A percentile compares a stretch with the other conserved stretches of the same genome.
Conservation (phyloP, 2,113 vertebrate species). For the Semnornis frantzii region DNA sequence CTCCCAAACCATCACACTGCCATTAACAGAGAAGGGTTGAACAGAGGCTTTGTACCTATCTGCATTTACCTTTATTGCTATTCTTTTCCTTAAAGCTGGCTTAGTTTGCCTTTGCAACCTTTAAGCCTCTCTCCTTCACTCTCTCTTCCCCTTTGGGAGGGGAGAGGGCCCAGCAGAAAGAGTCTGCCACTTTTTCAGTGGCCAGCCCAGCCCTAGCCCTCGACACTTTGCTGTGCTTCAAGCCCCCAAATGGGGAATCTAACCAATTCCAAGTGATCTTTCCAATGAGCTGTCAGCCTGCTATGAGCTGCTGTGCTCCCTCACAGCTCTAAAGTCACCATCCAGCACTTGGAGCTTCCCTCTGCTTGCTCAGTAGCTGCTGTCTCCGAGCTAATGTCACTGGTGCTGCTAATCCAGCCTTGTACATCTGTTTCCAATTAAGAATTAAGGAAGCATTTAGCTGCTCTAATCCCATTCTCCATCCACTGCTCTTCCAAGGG, state of each 20-base stretch:
- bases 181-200: no score
- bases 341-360: neutral
- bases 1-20: no score
- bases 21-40: no score
- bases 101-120: no score
- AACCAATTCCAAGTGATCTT: neutral
- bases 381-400: neutral
- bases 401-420: conserved; percentile 2
- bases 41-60: no score
- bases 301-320: neutral
- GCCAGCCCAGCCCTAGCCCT: no score
- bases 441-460: conserved; percentile 29
- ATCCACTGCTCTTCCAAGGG: neutral
- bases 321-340: conserved; percentile 1
- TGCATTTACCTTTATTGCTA: no score
- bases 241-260: neutral
- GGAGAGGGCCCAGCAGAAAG: no score
- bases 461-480: neutral
- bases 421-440: conserved; percentile 18
- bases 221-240: neutral
- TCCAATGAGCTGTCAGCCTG: neutral
- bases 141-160: no score
- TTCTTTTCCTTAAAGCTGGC: no score
- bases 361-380: neutral
- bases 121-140: no score